These are phyloP conservation scores for Chironomus tepperi DNA, from an alignment of 1,140 invertebrate species.

Conservation along the genomic window DNA sequence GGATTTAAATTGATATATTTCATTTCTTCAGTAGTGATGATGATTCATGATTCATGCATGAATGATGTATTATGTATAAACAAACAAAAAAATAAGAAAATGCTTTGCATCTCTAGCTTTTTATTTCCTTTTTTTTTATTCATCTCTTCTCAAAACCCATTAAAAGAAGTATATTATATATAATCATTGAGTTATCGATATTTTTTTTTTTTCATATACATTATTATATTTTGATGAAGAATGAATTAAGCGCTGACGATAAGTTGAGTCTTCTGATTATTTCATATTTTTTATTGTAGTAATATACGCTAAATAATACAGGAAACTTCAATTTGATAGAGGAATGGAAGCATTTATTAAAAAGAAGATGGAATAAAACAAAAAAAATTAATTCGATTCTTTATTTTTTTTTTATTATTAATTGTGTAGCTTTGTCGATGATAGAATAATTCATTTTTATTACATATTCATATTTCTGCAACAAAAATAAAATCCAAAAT, in stretches of 20 bases:
- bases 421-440: neutral
- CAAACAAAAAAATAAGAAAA: too few relatives aligned
- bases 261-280: neutral
- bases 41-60: too few relatives aligned
- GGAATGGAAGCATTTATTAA: neutral
- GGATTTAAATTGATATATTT: neutral
- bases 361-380: neutral
- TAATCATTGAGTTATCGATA: slow-evolving; percentile 14
- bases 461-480: too few relatives aligned
- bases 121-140: neutral
- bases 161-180: neutral
- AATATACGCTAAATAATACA: neutral
- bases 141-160: neutral
- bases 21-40: neutral
- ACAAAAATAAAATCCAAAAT: too few relatives aligned
- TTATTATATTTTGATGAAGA: neutral
- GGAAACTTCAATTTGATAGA: neutral
- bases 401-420: neutral
- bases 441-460: too few relatives aligned
- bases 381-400: neutral
- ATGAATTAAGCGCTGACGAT: neutral
- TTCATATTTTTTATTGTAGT: too few relatives aligned
- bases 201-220: slow-evolving; percentile 4
- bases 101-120: too few relatives aligned
- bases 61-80: too few relatives aligned